Percentiles rank a stretch among this genome's conserved stretches.
Evolutionary conservation across 2,888 invertebrate genomes (phyloP).

Genomic region (Drosophila parthenogenetica): DNA sequence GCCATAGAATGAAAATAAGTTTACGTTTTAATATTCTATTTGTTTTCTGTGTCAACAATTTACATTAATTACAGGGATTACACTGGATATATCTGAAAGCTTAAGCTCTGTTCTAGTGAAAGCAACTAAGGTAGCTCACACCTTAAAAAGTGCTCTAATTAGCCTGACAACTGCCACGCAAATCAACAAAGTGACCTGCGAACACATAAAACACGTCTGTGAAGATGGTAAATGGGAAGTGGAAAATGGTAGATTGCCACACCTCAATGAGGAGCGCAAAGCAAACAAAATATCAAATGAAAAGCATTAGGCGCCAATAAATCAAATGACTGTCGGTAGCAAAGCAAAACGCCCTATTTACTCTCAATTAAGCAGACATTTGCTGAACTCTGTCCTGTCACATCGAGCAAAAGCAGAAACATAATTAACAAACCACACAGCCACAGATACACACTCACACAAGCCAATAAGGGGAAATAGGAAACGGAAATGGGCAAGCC

Average conservation of each 20-base stretch:
- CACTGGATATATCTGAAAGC: background rate
- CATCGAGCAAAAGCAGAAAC: slow-evolving; percentile 34
- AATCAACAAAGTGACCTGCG: slow-evolving; percentile 41
- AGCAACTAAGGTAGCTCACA: slow-evolving; percentile 30
- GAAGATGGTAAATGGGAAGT: slow-evolving; percentile 8
- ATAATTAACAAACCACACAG: slow-evolving; percentile 45
- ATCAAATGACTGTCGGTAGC: slow-evolving; percentile 60
- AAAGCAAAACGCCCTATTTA: slow-evolving; percentile 61
- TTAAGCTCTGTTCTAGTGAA: background rate
- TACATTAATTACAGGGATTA: too few species aligned
- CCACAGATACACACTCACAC: background rate
- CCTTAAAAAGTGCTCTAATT: slow-evolving; percentile 45
- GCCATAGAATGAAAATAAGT: too few species aligned
- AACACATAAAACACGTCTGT: slow-evolving; percentile 56
- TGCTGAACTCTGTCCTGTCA: slow-evolving; percentile 42
- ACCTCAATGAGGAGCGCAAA: slow-evolving; percentile 39
- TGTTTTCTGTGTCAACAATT: too few species aligned
- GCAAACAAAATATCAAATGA: slow-evolving; percentile 53
- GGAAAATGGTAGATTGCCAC: slow-evolving; percentile 27
- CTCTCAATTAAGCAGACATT: slow-evolving; percentile 74
- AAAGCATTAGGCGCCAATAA: slow-evolving; percentile 69
- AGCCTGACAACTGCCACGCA: slow-evolving; percentile 24
- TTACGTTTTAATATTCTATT: too few species aligned
- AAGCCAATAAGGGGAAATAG: slow-evolving; percentile 6
- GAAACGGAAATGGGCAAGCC: slow-evolving; percentile 46